These are phyloP conservation scores for Gymnothorax reevesii DNA, from an alignment of 2,797 vertebrate genomes.

Conservation along the genomic window DNA sequence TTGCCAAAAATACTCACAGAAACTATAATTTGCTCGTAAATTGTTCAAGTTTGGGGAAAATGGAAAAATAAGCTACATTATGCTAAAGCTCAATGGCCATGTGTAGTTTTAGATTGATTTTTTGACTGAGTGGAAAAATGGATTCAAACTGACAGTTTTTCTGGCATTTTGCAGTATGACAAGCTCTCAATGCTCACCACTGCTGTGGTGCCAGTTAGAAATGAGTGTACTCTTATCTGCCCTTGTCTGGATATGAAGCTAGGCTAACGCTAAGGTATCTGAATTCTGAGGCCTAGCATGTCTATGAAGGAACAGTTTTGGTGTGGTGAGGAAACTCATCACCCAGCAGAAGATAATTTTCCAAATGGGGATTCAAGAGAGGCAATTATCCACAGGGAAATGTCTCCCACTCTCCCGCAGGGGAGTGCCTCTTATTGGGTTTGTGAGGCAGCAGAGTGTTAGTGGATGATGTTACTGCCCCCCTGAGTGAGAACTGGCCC, in stretches of 20 bases:
- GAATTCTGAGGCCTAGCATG: background rate
- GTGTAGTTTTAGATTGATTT: no score
- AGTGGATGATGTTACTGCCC: background rate
- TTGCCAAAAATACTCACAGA: no score
- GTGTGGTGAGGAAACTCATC: background rate
- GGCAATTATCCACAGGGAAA: conserved; percentile 32
- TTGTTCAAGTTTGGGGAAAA: no score
- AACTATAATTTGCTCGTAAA: no score
- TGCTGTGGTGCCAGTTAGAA: conserved; percentile 20
- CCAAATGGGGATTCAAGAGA: conserved; percentile 22
- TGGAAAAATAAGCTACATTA: no score
- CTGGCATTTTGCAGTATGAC: no score
- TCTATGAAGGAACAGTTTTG: background rate
- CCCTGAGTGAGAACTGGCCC: background rate
- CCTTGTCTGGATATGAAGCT: background rate
- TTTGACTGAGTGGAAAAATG: no score
- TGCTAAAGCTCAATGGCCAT: no score
- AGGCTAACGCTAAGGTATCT: background rate
- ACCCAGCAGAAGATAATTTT: conserved; percentile 13
- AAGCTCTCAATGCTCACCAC: background rate
- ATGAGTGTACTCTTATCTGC: background rate
- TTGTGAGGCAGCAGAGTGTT: background rate
- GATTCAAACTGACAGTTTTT: no score
- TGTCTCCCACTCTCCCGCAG: background rate
- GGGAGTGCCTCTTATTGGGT: background rate